These are phyloP conservation scores for Origma solitaria DNA, from an alignment of 2,113 vertebrate species.

Conservation along the genomic window DNA sequence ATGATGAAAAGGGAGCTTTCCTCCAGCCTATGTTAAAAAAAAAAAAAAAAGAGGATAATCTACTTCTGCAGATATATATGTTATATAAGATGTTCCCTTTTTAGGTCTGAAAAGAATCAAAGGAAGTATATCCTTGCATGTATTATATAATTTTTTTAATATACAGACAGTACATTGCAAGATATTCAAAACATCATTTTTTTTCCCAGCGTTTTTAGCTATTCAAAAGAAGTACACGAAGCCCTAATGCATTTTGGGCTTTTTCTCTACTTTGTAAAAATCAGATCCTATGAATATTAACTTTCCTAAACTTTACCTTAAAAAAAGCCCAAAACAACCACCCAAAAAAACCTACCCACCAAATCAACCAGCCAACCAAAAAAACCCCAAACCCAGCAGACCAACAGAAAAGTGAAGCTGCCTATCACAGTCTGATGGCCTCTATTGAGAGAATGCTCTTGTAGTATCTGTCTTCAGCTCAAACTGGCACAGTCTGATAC, in stretches of 20 bases:
- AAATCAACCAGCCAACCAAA: not conserved
- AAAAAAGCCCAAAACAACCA: not conserved
- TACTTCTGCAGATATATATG: not conserved
- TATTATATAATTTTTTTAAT: not conserved
- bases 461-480: not conserved
- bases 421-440: not conserved
- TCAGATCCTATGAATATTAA: not conserved
- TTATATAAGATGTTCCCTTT: slow-evolving; percentile 18
- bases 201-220: not conserved
- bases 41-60: not conserved
- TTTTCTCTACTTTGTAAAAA: not conserved
- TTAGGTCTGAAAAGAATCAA: not conserved
- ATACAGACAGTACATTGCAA: not conserved
- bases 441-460: not conserved
- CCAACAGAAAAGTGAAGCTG: not conserved
- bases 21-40: not conserved
- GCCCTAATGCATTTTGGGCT: accelerated
- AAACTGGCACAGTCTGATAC: not conserved
- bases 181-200: not conserved
- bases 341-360: not conserved
- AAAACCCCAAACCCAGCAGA: not conserved
- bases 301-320: not conserved
- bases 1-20: not conserved
- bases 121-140: not conserved
- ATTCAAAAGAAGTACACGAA: not conserved